These are phyloP conservation scores for Styela clava DNA, from an alignment of 23 tunicate genomes.

Conservation along the genomic window DNA sequence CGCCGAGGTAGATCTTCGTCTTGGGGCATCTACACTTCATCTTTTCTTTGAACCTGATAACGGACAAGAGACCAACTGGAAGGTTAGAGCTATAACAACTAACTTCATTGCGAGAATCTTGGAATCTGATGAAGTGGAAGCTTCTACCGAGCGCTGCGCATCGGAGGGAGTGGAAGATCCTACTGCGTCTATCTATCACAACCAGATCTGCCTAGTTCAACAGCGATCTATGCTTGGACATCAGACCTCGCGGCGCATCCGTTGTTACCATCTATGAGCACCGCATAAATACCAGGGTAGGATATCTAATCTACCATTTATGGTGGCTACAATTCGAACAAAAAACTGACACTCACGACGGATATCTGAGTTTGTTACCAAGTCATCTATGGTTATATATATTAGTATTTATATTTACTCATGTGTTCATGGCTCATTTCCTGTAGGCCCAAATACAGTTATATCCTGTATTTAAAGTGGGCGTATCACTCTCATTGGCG, in stretches of 20 bases:
- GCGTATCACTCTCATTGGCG: too few species aligned
- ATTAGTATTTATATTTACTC: too few species aligned
- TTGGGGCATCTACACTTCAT: constrained; percentile 33
- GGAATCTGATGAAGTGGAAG: constrained; percentile 26
- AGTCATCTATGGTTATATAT: too few species aligned
- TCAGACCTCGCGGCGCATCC: constrained; percentile 32
- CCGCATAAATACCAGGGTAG: background rate
- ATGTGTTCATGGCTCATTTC: too few species aligned
- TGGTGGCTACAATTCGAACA: background rate
- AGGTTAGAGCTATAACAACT: constrained; percentile 24
- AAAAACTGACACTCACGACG: too few species aligned
- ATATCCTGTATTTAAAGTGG: too few species aligned
- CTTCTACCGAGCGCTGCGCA: constrained; percentile 32
- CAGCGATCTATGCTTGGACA: constrained; percentile 37
- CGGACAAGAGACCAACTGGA: constrained; percentile 24
- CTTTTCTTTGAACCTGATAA: constrained; percentile 30
- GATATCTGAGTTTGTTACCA: too few species aligned
- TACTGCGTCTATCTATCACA: constrained; percentile 17
- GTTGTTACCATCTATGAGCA: too few species aligned
- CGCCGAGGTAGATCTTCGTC: constrained; percentile 31
- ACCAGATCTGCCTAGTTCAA: constrained; percentile 26
- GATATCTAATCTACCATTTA: background rate
- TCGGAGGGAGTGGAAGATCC: constrained; percentile 28
- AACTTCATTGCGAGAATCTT: background rate
- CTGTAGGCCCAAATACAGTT: too few species aligned